Percentiles rank a stretch among this genome's conserved stretches.
These are phyloP conservation scores for Siderastrea siderea DNA, from an alignment of 92 coral and sea anemone genomes.

Conservation along the genomic window DNA sequence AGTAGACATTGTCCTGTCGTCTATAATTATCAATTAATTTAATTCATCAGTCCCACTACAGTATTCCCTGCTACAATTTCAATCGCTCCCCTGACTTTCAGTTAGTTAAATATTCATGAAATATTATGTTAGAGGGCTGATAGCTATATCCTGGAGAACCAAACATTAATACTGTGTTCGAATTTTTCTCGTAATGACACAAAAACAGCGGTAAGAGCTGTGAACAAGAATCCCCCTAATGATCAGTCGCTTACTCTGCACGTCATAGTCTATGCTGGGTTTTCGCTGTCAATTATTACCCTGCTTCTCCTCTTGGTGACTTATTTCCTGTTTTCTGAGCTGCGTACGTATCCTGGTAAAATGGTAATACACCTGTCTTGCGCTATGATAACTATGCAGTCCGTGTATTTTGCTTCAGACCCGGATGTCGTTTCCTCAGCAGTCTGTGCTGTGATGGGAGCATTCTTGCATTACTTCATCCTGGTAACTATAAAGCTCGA, in stretches of 20 bases:
- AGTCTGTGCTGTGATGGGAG: constrained; percentile 40
- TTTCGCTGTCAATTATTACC: constrained; percentile 40
- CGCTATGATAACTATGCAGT: constrained; percentile 33
- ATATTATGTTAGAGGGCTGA: no score
- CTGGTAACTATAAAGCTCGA: not conserved
- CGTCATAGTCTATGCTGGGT: constrained; percentile 40
- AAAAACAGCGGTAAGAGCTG: not conserved
- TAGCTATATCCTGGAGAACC: not conserved
- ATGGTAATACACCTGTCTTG: constrained; percentile 35
- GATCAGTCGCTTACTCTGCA: constrained; percentile 7
- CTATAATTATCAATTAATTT: no score
- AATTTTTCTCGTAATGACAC: not conserved
- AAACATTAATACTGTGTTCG: not conserved
- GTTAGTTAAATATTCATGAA: no score
- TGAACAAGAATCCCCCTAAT: not conserved
- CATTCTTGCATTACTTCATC: constrained; percentile 42
- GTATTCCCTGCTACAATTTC: no score
- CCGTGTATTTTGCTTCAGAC: constrained; percentile 15
- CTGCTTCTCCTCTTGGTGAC: constrained; percentile 36
- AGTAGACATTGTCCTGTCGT: no score
- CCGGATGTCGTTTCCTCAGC: constrained; percentile 20
- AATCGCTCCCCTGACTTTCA: no score
- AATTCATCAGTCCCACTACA: no score
- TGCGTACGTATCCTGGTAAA: constrained; percentile 35
- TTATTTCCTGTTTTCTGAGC: constrained; percentile 39